These are phyloP conservation scores for Diadophis punctatus DNA, from an alignment of 2,113 vertebrate species.

Conservation along the genomic window DNA sequence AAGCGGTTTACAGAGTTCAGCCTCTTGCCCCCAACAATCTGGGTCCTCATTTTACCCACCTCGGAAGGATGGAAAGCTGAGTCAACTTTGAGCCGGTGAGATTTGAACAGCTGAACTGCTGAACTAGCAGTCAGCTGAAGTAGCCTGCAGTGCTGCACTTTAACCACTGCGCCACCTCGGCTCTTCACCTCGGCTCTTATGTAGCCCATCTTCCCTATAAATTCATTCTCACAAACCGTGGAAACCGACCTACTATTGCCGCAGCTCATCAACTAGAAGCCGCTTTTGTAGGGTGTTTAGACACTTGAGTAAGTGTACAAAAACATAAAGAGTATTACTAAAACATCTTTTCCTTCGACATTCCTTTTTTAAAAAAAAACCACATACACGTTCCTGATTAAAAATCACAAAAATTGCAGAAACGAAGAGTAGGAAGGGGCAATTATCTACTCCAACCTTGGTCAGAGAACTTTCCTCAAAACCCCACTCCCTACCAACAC, in stretches of 20 bases:
- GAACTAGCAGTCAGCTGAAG: too few species aligned
- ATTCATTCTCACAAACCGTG: not conserved
- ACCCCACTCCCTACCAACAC: not conserved
- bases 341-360: not conserved
- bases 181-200: too few species aligned
- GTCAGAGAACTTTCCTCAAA: not conserved
- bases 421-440: not conserved
- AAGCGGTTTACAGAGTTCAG: too few species aligned
- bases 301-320: not conserved
- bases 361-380: not conserved
- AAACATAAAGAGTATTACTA: not conserved
- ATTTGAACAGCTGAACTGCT: too few species aligned
- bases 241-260: not conserved
- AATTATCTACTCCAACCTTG: not conserved
- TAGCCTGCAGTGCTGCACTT: too few species aligned
- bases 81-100: too few species aligned
- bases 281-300: not conserved
- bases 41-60: too few species aligned
- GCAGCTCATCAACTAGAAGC: not conserved
- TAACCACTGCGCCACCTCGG: too few species aligned
- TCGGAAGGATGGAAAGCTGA: too few species aligned
- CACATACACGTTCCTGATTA: not conserved
- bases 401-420: not conserved
- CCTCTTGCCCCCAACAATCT: too few species aligned
- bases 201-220: not conserved